phyloP scores from a whole-genome alignment of 2,113 vertebrate species.

The Nothobranchius kuhntae region DNA sequence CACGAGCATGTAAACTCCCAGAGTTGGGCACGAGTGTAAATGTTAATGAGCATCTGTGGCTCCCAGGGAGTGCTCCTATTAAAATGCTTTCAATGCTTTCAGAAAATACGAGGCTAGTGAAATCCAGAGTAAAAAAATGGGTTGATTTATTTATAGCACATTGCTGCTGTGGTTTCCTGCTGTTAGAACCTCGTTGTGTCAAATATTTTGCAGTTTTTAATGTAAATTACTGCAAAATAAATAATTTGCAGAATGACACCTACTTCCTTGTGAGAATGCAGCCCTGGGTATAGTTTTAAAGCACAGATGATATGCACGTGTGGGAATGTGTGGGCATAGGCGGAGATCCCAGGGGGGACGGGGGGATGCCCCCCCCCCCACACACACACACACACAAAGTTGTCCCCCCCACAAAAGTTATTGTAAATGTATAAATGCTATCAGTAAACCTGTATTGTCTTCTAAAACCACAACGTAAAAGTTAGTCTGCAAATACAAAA shows the following conservation, averaged over 20 bases:
- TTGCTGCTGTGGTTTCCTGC: not conserved
- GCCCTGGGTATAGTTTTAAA: conserved; percentile 35
- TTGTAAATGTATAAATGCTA: too few relatives aligned
- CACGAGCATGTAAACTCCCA: conserved; percentile 17
- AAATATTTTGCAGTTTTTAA: not conserved
- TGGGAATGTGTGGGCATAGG: too few relatives aligned
- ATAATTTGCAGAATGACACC: conserved; percentile 6
- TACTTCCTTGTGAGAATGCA: conserved; percentile 11
- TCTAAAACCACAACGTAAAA: too few relatives aligned
- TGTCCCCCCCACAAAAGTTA: too few relatives aligned
- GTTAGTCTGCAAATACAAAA: too few relatives aligned
- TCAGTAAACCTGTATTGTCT: too few relatives aligned
- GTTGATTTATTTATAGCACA: not conserved
- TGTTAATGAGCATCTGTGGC: conserved; percentile 65
- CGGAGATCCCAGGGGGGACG: too few relatives aligned
- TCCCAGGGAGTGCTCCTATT: conserved; percentile 25
- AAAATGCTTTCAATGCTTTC: conserved; percentile 39
- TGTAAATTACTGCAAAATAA: conserved; percentile 2
- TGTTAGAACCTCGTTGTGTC: not conserved
- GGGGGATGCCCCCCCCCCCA: too few relatives aligned
- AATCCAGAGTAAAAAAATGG: conserved; percentile 7
- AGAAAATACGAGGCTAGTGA: not conserved
- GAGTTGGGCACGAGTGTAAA: conserved; percentile 39
- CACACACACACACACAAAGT: too few relatives aligned
- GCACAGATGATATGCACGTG: conserved; percentile 39